Conservation (phyloP, 2,888 invertebrate species). For the Antheraea assamensis region DNA sequence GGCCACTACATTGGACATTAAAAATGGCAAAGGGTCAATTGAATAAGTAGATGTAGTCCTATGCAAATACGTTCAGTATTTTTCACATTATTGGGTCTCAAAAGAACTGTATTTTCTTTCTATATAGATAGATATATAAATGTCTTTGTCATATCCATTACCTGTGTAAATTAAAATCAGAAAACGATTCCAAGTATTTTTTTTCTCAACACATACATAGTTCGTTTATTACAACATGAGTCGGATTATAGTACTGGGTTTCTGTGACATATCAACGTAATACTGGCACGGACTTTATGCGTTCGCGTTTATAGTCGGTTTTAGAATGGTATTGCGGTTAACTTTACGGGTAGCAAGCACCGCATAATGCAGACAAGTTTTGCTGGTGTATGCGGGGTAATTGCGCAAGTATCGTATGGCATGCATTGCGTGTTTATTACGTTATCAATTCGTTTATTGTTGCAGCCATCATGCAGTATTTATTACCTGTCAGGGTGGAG, state of each 20-base stretch:
- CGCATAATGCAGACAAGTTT: conserved; percentile 25
- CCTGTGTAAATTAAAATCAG: neutral
- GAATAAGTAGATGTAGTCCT: no score
- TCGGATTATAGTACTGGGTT: conserved; percentile 6
- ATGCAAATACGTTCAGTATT: no score
- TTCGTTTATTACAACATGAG: conserved; percentile 4
- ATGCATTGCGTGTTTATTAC: conserved; percentile 27
- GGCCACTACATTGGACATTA: no score
- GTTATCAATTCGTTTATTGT: conserved; percentile 2
- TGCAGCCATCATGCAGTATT: neutral
- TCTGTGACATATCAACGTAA: conserved; percentile 5
- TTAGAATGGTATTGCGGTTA: conserved; percentile 16
- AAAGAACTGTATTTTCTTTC: no score
- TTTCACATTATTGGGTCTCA: no score
- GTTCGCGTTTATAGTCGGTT: conserved; percentile 22
- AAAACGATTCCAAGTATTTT: neutral
- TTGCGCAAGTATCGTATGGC: conserved; percentile 32
- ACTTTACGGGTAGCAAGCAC: conserved; percentile 27
- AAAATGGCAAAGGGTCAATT: no score
- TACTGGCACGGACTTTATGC: neutral
- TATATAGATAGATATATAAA: neutral
- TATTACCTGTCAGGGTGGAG: neutral
- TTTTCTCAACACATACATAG: neutral
- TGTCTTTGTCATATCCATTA: neutral
- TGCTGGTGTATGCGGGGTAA: conserved; percentile 28